Conservation (phyloP, 1,140 invertebrate genomes). For the Bemisia tabaci region DNA sequence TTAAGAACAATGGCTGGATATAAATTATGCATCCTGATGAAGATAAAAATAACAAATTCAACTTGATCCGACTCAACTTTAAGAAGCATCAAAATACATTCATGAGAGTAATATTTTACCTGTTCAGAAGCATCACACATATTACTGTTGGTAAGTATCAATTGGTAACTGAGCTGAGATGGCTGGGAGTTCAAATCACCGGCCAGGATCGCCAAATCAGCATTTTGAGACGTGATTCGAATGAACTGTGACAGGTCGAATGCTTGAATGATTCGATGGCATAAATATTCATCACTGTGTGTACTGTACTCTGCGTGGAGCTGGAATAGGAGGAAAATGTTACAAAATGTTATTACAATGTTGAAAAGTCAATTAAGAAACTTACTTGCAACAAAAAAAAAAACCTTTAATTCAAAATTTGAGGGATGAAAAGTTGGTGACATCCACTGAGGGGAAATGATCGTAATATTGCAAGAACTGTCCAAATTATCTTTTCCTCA, state of each 20-base stretch:
- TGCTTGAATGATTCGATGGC: conserved; percentile 80
- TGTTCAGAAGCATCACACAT: conserved; percentile 38
- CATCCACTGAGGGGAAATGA: no score
- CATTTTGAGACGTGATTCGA: conserved; percentile 56
- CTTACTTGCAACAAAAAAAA: conserved; percentile 3
- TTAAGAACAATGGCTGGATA: no score
- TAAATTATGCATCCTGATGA: no score
- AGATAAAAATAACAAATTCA: no score
- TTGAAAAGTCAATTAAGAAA: conserved; percentile 11
- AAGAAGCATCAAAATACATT: no score
- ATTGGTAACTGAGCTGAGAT: conserved; percentile 61
- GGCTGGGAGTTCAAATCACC: conserved; percentile 90
- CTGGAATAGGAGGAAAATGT: conserved; percentile 35
- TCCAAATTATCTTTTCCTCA: no score
- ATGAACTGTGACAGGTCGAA: conserved; percentile 92
- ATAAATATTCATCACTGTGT: conserved; percentile 72
- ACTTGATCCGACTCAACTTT: no score
- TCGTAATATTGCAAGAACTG: no score
- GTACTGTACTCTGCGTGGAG: conserved; percentile 89
- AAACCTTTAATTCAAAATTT: no score
- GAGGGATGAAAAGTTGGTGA: no score
- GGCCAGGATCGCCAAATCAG: conserved; percentile 70
- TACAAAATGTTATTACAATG: conserved; percentile 13
- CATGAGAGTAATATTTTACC: no score
- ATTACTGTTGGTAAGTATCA: conserved; percentile 36